These are phyloP conservation scores for Discoglossus pictus DNA, from an alignment of 2,797 vertebrate species.

Conservation along the genomic window DNA sequence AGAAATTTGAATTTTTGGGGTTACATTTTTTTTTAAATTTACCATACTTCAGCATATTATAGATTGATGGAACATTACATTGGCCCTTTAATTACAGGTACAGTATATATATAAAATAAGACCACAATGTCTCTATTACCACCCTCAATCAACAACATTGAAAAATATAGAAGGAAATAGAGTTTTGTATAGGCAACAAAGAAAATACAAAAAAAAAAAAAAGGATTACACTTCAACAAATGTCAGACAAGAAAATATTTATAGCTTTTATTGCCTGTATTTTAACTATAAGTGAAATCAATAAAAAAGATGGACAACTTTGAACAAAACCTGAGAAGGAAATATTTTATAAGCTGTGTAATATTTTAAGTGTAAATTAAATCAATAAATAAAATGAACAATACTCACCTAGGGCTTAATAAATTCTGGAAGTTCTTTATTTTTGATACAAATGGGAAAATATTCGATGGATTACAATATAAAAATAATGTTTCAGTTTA, in stretches of 20 bases:
- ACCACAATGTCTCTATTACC: no score
- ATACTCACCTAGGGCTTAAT: not conserved
- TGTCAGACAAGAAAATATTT: conserved; percentile 4
- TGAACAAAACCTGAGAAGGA: not conserved
- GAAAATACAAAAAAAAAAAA: not conserved
- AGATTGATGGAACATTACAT: no score
- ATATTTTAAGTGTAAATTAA: not conserved
- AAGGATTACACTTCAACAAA: conserved; percentile 4
- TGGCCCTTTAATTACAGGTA: no score
- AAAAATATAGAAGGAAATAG: conserved; percentile 23
- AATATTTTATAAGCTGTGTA: not conserved
- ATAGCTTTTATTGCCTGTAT: not conserved
- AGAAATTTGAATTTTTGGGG: no score
- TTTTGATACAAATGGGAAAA: no score
- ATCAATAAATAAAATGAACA: conserved; percentile 1
- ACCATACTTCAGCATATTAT: no score
- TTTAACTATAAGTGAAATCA: conserved; percentile 15
- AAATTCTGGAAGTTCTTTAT: no score
- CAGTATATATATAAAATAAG: no score
- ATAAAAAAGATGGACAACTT: conserved; percentile 1
- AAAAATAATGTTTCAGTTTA: no score
- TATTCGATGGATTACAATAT: no score
- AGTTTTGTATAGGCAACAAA: not conserved
- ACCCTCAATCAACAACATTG: no score
- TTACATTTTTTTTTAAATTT: no score